These are phyloP conservation scores for Mimachlamys varia DNA, from an alignment of 2,888 invertebrate genomes.

Conservation along the genomic window DNA sequence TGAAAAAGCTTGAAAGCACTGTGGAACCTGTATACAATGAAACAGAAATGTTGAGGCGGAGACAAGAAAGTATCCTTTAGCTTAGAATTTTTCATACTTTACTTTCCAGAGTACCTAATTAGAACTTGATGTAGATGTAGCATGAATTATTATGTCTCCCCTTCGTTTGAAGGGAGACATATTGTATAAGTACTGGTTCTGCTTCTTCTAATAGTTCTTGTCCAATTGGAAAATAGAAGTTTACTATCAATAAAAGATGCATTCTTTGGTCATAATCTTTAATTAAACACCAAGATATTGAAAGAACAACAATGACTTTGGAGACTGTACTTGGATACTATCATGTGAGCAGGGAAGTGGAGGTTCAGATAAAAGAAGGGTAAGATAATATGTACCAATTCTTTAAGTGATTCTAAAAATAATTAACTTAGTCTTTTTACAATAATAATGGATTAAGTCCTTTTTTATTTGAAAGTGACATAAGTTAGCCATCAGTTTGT, in stretches of 20 bases:
- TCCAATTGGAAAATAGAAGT: too few relatives aligned
- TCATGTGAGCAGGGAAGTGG: constrained; percentile 95
- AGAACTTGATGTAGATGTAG: neutral
- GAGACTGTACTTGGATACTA: constrained; percentile 98
- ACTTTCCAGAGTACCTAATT: neutral
- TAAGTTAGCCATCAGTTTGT: too few relatives aligned
- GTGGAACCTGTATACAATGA: constrained; percentile 97
- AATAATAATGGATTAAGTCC: too few relatives aligned
- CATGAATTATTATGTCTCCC: too few relatives aligned
- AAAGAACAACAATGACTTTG: constrained; percentile 92
- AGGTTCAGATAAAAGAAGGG: constrained; percentile 92
- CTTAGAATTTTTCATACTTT: neutral
- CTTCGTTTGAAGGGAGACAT: too few relatives aligned
- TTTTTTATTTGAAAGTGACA: too few relatives aligned
- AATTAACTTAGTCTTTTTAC: too few relatives aligned
- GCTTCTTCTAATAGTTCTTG: too few relatives aligned
- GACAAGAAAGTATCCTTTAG: constrained; percentile 91
- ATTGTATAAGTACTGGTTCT: too few relatives aligned
- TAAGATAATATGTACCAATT: constrained; percentile 82
- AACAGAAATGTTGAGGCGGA: constrained; percentile 94
- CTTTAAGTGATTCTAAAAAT: too few relatives aligned
- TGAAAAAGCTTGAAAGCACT: constrained; percentile 94
- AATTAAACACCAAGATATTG: constrained; percentile 88
- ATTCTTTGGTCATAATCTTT: constrained; percentile 44
- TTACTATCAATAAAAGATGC: too few relatives aligned